Evolutionary conservation across 2,888 invertebrate species (phyloP).

Genomic region (Frankliniella fusca): DNA sequence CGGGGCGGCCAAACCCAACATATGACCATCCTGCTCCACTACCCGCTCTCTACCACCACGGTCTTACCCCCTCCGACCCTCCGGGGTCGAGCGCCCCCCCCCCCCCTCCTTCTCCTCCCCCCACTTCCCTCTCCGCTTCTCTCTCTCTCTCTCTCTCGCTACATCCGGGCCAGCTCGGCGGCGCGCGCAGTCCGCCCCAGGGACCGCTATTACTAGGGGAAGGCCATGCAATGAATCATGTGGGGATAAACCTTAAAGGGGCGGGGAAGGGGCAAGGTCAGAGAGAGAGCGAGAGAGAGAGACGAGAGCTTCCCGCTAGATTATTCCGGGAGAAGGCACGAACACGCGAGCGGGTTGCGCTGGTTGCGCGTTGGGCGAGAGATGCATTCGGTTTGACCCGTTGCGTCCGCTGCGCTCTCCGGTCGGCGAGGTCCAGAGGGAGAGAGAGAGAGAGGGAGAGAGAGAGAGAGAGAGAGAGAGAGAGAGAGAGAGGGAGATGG

Average conservation of each 20-base stretch:
- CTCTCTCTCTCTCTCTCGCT: neutral
- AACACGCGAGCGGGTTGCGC: no score
- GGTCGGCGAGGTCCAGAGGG: no score
- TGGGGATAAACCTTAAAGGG: constrained; percentile 6
- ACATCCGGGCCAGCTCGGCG: neutral
- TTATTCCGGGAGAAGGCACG: no score
- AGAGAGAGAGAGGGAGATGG: neutral
- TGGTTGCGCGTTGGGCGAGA: no score
- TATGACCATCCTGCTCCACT: neutral
- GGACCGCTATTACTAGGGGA: neutral
- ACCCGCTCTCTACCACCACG: no score
- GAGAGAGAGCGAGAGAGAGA: constrained; percentile 2
- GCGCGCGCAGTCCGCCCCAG: neutral
- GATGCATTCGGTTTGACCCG: no score
- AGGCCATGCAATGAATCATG: neutral
- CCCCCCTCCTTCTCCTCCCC: neutral
- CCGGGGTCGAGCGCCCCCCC: neutral
- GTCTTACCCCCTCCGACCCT: no score
- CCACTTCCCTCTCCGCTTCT: neutral
- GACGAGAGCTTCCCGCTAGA: no score
- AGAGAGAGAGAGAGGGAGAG: neutral
- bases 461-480: neutral
- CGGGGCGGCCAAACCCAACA: neutral
- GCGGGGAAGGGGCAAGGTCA: neutral
- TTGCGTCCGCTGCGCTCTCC: no score